Evolutionary conservation across 2,888 invertebrate genomes (phyloP).

Genomic region (Caenorhabditis angaria): DNA sequence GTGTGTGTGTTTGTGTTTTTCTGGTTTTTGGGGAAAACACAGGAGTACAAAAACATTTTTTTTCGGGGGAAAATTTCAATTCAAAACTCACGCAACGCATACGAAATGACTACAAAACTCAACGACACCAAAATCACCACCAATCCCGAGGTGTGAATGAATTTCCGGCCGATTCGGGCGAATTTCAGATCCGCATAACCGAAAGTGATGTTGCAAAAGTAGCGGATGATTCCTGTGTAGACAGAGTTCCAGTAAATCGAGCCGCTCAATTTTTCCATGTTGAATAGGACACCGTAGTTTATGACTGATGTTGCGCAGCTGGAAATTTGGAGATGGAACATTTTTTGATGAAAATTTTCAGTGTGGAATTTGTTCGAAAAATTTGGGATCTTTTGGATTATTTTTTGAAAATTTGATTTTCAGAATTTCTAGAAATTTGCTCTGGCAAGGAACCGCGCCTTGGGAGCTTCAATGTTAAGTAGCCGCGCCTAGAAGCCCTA

Average conservation of each 20-base stretch:
- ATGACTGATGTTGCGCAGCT: conserved; percentile 61
- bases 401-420: no score
- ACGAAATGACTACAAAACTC: conserved; percentile 44
- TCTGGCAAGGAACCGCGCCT: no score
- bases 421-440: no score
- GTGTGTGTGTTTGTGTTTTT: no score
- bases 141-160: conserved; percentile 50
- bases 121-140: conserved; percentile 48
- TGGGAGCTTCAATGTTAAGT: no score
- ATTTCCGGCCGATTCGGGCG: conserved; percentile 48
- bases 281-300: conserved; percentile 68
- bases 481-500: no score
- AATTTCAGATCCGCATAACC: conserved; percentile 46
- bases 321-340: no score
- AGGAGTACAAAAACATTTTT: no score
- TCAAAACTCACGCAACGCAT: conserved; percentile 36
- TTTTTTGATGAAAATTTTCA: no score
- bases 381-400: no score
- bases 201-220: conserved; percentile 43
- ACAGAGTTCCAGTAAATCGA: conserved; percentile 62
- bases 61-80: neutral
- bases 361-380: no score
- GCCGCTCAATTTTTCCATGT: conserved; percentile 67
- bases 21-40: no score
- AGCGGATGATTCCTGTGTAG: conserved; percentile 49